phyloP scores from a whole-genome alignment of 2,797 vertebrate species.

The Pangasius krempfi region DNA sequence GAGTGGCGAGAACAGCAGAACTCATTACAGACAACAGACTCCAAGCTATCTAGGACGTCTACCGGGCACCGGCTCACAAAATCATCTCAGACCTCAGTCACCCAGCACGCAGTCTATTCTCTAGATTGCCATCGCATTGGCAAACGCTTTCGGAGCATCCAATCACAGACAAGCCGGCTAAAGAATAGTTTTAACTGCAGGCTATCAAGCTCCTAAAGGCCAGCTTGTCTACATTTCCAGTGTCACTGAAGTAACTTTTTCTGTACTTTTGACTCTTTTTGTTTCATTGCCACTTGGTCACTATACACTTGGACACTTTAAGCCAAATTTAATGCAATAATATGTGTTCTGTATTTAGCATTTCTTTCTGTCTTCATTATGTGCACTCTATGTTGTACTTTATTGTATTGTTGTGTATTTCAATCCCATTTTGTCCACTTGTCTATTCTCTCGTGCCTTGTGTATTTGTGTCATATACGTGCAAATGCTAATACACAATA shows the following conservation, averaged over 20 bases:
- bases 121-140: not conserved
- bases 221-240: not conserved
- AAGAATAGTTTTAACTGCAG: not conserved
- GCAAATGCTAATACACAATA: too few relatives aligned
- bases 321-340: not conserved
- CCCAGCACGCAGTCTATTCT: not conserved
- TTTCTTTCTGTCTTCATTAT: not conserved
- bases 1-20: not conserved
- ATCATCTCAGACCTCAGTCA: slow-evolving; percentile 11
- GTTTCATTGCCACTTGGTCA: not conserved
- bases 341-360: not conserved
- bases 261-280: not conserved
- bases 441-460: not conserved
- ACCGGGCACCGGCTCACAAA: not conserved
- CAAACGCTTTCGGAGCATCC: not conserved
- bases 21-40: not conserved
- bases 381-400: not conserved
- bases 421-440: not conserved
- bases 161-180: not conserved
- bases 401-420: not conserved
- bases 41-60: not conserved
- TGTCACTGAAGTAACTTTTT: not conserved
- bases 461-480: not conserved
- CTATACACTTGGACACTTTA: too few relatives aligned
- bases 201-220: not conserved